These are phyloP conservation scores for Chorisops tibialis DNA, from an alignment of 2,888 invertebrate species.

Conservation along the genomic window DNA sequence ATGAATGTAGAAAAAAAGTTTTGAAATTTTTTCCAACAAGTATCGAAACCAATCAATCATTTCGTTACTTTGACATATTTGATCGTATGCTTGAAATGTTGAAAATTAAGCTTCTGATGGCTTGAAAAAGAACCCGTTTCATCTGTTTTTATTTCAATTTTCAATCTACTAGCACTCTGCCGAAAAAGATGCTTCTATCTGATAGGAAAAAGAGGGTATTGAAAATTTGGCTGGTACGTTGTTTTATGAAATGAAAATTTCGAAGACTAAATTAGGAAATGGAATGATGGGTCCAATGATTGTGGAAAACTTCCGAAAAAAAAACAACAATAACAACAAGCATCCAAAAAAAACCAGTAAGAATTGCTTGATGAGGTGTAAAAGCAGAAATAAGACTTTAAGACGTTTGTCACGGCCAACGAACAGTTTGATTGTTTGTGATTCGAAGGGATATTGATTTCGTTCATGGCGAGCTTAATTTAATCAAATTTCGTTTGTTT, in stretches of 20 bases:
- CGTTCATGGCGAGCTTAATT: not conserved
- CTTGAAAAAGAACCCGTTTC: no score
- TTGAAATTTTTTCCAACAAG: no score
- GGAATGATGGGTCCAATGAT: not conserved
- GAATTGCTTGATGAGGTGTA: constrained; percentile 10
- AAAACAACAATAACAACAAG: no score
- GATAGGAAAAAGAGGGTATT: not conserved
- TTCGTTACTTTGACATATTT: no score
- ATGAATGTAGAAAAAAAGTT: no score
- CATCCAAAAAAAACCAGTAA: constrained; percentile 5
- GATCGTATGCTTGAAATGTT: no score
- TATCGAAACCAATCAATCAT: no score
- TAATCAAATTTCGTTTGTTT: not conserved
- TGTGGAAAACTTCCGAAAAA: not conserved
- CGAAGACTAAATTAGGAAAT: not conserved
- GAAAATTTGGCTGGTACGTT: constrained; percentile 3
- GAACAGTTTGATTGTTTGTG: constrained; percentile 14
- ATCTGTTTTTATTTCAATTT: no score
- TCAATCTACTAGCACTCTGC: no score
- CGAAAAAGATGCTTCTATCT: no score
- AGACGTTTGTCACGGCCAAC: constrained; percentile 10
- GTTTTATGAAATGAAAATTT: not conserved
- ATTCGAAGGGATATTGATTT: not conserved
- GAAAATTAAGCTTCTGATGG: no score
- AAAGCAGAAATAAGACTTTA: not conserved